These are phyloP conservation scores for Epicampocera succincta DNA, from an alignment of 2,888 invertebrate genomes.

Conservation along the genomic window DNA sequence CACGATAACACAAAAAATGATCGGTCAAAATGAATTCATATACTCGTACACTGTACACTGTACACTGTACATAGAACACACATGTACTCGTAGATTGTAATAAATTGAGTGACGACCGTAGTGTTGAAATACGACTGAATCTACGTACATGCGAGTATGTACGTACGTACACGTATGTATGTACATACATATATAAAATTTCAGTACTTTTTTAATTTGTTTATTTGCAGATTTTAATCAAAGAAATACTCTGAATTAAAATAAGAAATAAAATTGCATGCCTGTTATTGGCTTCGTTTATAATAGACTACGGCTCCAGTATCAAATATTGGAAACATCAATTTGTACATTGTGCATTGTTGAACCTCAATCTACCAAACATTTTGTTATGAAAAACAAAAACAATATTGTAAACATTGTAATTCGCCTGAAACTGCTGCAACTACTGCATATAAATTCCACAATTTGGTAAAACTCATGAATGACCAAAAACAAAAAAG, in stretches of 20 bases:
- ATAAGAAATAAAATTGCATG: slow-evolving; percentile 49
- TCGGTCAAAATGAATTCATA: no score
- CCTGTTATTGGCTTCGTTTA: slow-evolving; percentile 46
- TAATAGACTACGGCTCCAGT: slow-evolving; percentile 50
- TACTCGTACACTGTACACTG: no score
- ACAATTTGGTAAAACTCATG: slow-evolving; percentile 66
- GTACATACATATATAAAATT: no score
- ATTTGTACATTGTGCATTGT: slow-evolving; percentile 50
- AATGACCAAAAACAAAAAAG: slow-evolving; percentile 53
- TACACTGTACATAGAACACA: no score
- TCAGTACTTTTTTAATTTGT: slow-evolving; percentile 21
- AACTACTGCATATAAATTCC: slow-evolving; percentile 50
- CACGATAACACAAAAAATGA: no score
- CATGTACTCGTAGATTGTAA: no score
- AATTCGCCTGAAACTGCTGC: slow-evolving; percentile 39
- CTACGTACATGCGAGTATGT: no score
- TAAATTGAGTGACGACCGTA: no score
- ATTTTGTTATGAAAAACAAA: slow-evolving; percentile 35
- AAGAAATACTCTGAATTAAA: slow-evolving; percentile 22
- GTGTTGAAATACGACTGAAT: no score
- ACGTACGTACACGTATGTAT: no score
- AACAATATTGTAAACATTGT: slow-evolving; percentile 52
- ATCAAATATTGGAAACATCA: slow-evolving; percentile 52
- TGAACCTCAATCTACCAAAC: slow-evolving; percentile 63
- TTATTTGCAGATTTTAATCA: slow-evolving; percentile 27